Base-by-base conservation (phyloP, 2,797 vertebrate genomes). In the Neosilurus mollespiculum region DNA sequence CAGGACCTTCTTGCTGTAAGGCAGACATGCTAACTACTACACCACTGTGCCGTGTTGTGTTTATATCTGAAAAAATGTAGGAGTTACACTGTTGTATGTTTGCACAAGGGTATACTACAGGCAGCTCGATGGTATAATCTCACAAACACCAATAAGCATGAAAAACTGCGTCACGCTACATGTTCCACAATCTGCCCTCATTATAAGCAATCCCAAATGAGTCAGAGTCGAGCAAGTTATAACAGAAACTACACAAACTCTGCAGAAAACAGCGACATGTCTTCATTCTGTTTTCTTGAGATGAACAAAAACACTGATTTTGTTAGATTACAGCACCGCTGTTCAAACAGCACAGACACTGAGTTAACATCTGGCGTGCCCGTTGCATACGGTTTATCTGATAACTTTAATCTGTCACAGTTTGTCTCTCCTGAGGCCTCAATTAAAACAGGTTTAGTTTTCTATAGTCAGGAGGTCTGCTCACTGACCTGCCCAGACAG, bases 171-270 rank as follows among this genome's bases (percentile, higher is more conserved):
- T 84, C 37, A 84, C 30, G 37, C 30, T 61, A 43, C 73, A 79
- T 18, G 43, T n/a, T 30, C 58, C 69, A 71, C 30, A 10, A 73
- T 26, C 76, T 59, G 49, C 54, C 30, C n/a, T 56, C 18, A 43
- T 85, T 53, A 64, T 37, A 85, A 18, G 49, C 51, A 15, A 22
- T 49, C 37, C 56, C 59, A 30, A 79, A 72, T 81, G 81, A 79
- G 73, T 59, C 70, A 62, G 69, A 84, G 51, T 15, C 5, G 30
- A 83, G 82, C 82, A 84, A 82, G 82, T 84, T 56, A 14, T 12
- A 56, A 84, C 86, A 84, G 22, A 76, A 67, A 61, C 15, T 16
- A 43, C 75, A 59, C 54, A 71, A 79, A 66, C 61, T 12, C 30
- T 30, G 59, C 67, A 37, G 54, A 56, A 24, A 67, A 73, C 18